These are phyloP conservation scores for Dasyprocta punctata DNA, from an alignment of 2,113 vertebrate species.

Conservation along the genomic window DNA sequence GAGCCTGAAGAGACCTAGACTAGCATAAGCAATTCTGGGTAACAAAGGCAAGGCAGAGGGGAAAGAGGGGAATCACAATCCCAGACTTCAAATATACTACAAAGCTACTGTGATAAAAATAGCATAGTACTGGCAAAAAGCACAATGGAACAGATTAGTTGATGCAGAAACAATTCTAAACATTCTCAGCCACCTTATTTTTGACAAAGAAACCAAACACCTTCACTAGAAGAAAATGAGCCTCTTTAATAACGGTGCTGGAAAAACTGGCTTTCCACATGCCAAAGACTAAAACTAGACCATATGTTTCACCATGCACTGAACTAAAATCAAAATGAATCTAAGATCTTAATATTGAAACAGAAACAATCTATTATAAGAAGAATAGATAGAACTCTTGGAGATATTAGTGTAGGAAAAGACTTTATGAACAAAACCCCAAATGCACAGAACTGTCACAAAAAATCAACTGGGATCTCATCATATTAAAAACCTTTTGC, in stretches of 20 bases:
- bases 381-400: background rate
- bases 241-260: background rate
- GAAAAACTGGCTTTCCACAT: background rate
- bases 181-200: background rate
- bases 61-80: background rate
- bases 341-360: background rate
- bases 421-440: background rate
- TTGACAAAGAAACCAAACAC: background rate
- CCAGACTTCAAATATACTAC: too few relatives aligned
- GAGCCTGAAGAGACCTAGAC: background rate
- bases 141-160: background rate
- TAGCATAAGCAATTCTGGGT: background rate
- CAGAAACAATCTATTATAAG: background rate
- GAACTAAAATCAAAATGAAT: background rate
- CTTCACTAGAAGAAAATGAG: background rate
- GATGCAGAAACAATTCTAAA: background rate
- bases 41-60: background rate
- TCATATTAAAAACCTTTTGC: too few relatives aligned
- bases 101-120: background rate
- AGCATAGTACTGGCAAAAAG: background rate
- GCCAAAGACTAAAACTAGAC: background rate
- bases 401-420: too few relatives aligned
- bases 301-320: background rate
- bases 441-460: background rate
- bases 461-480: background rate